A percentile compares a stretch with the other conserved stretches of the same genome.
Conservation (phyloP, 2,797 vertebrate species). For the Macroramphosus scolopax region DNA sequence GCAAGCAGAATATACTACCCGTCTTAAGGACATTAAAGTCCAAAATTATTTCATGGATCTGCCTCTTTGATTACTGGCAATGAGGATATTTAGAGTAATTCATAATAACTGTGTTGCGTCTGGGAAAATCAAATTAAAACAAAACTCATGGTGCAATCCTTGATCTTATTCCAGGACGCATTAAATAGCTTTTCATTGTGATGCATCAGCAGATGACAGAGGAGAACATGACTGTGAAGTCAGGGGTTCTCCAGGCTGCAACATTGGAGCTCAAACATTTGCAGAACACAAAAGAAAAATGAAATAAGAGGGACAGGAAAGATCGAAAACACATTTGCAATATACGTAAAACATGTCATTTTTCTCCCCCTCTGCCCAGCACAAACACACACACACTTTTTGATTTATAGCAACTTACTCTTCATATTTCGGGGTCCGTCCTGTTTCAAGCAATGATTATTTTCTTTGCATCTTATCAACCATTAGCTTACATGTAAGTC, state of each 20-base stretch:
- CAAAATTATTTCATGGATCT: too few species aligned
- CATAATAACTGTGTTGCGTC: slow-evolving; percentile 1
- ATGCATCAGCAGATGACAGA: not conserved
- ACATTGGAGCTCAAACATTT: slow-evolving; percentile 15
- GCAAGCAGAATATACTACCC: slow-evolving; percentile 19
- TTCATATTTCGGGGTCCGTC: slow-evolving; percentile 37
- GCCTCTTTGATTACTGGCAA: slow-evolving; percentile 1
- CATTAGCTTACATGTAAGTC: slow-evolving; percentile 33
- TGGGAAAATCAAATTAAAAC: slow-evolving; percentile 19
- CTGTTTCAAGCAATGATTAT: slow-evolving; percentile 38
- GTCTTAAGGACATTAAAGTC: slow-evolving; percentile 32
- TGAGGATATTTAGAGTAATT: slow-evolving; percentile 12
- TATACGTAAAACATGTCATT: slow-evolving; percentile 9
- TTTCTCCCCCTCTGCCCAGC: slow-evolving; percentile 6
- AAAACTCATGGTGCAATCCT: slow-evolving; percentile 11
- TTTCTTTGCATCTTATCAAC: slow-evolving; percentile 42
- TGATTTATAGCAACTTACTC: slow-evolving; percentile 19
- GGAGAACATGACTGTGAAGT: slow-evolving; percentile 20
- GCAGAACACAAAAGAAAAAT: slow-evolving; percentile 5
- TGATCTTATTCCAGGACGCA: slow-evolving; percentile 11
- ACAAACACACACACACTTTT: slow-evolving; percentile 15
- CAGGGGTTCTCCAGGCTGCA: slow-evolving; percentile 30
- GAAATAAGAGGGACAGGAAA: not conserved
- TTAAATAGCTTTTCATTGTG: slow-evolving; percentile 15
- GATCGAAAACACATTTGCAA: slow-evolving; percentile 11